Evolutionary conservation across 2,888 invertebrate species (phyloP).

Genomic region (Oscheius sp.): DNA sequence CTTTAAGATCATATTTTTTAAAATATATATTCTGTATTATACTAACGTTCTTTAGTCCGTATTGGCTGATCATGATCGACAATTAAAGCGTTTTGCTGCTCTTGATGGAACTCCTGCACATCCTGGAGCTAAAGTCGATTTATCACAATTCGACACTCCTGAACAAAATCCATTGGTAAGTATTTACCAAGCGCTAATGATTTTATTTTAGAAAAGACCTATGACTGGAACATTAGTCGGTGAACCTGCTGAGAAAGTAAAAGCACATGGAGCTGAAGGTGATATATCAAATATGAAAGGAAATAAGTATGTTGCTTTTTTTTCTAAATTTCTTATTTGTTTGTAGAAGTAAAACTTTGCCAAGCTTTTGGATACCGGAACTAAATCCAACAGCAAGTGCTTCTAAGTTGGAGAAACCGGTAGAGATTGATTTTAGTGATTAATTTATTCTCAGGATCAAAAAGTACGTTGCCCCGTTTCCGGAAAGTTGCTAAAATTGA

Average conservation of each 20-base stretch:
- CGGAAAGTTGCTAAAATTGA: constrained; percentile 84
- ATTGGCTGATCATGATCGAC: constrained; percentile 12
- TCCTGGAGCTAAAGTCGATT: constrained; percentile 38
- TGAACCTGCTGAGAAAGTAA: constrained; percentile 51
- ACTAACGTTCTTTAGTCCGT: constrained; percentile 19
- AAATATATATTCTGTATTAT: too few relatives aligned
- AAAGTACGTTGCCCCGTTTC: constrained; percentile 85
- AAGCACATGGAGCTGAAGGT: constrained; percentile 52
- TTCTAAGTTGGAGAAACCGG: constrained; percentile 81
- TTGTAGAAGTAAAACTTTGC: constrained; percentile 76
- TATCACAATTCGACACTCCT: constrained; percentile 21
- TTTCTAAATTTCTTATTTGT: not conserved
- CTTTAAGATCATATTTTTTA: not conserved
- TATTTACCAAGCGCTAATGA: not conserved
- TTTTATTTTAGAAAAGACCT: constrained; percentile 37
- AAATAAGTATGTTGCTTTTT: constrained; percentile 19
- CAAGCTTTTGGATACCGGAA: constrained; percentile 78
- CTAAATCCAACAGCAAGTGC: constrained; percentile 86
- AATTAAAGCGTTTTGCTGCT: constrained; percentile 27
- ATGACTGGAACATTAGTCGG: constrained; percentile 31
- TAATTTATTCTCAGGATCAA: constrained; percentile 75
- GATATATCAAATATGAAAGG: constrained; percentile 55
- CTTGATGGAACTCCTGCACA: constrained; percentile 45
- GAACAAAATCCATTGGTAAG: constrained; percentile 17
- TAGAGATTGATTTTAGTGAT: constrained; percentile 70